Evolutionary conservation across 2,888 invertebrate genomes (phyloP).

Genomic region (Actias luna): DNA sequence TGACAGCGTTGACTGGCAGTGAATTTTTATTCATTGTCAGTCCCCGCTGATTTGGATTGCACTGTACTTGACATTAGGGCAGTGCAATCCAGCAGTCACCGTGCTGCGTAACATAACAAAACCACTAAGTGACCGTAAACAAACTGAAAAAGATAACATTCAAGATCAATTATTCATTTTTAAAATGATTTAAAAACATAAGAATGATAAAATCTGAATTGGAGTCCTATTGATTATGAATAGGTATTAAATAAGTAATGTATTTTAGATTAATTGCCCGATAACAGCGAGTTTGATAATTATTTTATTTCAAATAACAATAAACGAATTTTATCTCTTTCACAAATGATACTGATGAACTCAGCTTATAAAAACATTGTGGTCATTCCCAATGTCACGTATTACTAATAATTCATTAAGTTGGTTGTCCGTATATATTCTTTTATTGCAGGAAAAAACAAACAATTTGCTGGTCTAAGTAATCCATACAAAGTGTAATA

Average conservation of each 20-base stretch:
- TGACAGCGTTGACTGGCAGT: no score
- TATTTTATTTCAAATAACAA: conserved; percentile 28
- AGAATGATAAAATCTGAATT: background rate
- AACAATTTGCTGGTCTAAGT: background rate
- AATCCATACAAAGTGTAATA: no score
- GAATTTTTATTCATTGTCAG: no score
- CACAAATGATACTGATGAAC: conserved; percentile 45
- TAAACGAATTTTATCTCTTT: conserved; percentile 36
- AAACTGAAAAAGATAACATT: no score
- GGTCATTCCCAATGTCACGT: conserved; percentile 53
- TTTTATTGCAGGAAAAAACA: background rate
- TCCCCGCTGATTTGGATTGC: no score
- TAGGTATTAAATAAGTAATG: conserved; percentile 9
- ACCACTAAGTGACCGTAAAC: no score
- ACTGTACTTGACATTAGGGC: no score
- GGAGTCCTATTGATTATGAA: background rate
- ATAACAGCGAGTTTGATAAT: conserved; percentile 30
- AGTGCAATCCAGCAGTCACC: no score
- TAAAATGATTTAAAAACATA: background rate
- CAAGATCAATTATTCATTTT: background rate
- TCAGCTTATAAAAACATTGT: conserved; percentile 39
- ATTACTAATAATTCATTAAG: background rate
- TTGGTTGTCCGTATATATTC: background rate
- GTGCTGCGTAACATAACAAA: no score
- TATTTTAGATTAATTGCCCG: conserved; percentile 26